A percentile compares a stretch with the other conserved stretches of the same genome.
Evolutionary conservation across 2,113 vertebrate species (phyloP).

Genomic region (Mus spicilegus): DNA sequence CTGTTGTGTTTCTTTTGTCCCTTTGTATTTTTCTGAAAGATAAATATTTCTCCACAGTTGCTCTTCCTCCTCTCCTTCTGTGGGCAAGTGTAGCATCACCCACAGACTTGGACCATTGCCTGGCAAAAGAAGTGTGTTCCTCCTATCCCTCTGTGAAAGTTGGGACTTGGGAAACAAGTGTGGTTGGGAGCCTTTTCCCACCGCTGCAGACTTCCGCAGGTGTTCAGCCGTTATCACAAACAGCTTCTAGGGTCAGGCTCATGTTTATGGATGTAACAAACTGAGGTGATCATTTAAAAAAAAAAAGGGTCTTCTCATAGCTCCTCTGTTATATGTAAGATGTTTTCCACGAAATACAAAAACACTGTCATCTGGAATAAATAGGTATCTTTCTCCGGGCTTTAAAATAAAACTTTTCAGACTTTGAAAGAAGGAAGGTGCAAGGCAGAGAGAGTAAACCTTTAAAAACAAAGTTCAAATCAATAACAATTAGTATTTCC

Average conservation of each 20-base stretch:
- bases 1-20: not conserved
- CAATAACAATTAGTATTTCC: constrained; percentile 74
- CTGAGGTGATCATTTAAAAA: constrained; percentile 51
- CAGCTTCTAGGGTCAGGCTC: not conserved
- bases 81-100: not conserved
- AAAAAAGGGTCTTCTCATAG: not conserved
- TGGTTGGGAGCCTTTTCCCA: not conserved
- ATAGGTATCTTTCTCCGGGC: not conserved
- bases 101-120: not conserved
- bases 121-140: constrained; percentile 13
- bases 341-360: constrained; percentile 50
- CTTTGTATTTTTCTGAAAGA: not conserved
- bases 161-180: constrained; percentile 21
- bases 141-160: constrained; percentile 13
- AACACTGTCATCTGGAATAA: not conserved
- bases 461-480: constrained; percentile 76
- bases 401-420: constrained; percentile 57
- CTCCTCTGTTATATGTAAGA: constrained; percentile 29
- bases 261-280: not conserved
- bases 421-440: constrained; percentile 21
- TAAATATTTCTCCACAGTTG: not conserved
- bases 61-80: not conserved
- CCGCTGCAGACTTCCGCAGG: not conserved
- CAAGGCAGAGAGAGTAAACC: constrained; percentile 50
- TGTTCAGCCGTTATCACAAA: not conserved